These are phyloP conservation scores for Percopsis transmontana DNA, from an alignment of 2,113 vertebrate genomes.

Conservation along the genomic window DNA sequence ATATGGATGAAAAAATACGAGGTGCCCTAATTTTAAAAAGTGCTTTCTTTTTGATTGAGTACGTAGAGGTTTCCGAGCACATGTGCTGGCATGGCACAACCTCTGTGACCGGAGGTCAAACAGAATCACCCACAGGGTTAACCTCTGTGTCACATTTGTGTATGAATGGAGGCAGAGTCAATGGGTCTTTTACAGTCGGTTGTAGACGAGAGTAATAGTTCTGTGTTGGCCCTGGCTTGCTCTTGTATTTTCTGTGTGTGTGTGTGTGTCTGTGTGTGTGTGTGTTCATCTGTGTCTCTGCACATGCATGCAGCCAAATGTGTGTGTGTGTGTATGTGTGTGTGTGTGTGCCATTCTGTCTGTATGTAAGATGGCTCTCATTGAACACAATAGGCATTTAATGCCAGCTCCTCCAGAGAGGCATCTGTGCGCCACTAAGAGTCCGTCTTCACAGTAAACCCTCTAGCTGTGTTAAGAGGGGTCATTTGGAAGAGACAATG, in stretches of 20 bases:
- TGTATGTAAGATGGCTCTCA: not conserved
- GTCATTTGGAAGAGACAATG: too few relatives aligned
- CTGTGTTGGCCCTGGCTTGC: slow-evolving; percentile 20
- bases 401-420: too few relatives aligned
- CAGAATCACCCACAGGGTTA: slow-evolving; percentile 56
- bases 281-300: slow-evolving; percentile 19
- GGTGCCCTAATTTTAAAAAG: not conserved
- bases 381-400: not conserved
- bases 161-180: slow-evolving; percentile 74
- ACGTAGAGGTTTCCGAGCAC: not conserved
- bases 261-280: slow-evolving; percentile 18
- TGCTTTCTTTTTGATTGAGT: slow-evolving; percentile 2
- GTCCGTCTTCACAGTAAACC: too few relatives aligned
- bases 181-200: slow-evolving; percentile 60
- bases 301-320: not conserved
- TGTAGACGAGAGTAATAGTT: slow-evolving; percentile 14
- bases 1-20: not conserved
- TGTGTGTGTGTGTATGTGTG: not conserved
- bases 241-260: slow-evolving; percentile 15
- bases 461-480: too few relatives aligned
- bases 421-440: too few relatives aligned
- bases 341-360: not conserved
- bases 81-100: slow-evolving; percentile 7
- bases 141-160: slow-evolving; percentile 69
- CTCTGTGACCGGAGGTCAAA: slow-evolving; percentile 45